Evolutionary conservation across 2,888 invertebrate species (phyloP).

Genomic region (Ectemnius cavifrons): DNA sequence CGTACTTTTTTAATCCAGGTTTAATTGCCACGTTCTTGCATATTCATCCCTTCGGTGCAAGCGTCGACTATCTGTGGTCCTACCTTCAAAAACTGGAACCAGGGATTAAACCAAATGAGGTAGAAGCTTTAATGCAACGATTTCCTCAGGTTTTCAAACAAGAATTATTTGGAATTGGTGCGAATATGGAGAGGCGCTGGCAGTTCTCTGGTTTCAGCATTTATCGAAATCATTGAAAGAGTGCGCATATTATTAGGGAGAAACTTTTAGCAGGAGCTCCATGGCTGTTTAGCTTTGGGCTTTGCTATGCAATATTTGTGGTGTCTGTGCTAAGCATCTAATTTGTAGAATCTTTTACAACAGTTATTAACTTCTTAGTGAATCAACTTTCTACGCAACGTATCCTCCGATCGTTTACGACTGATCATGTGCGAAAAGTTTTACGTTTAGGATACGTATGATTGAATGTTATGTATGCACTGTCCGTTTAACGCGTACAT

Average conservation of each 20-base stretch:
- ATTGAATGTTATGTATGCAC: background rate
- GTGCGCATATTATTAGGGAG: background rate
- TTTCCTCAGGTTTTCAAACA: slow-evolving; percentile 90
- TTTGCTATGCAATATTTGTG: background rate
- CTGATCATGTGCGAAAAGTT: background rate
- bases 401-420: background rate
- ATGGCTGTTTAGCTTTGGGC: slow-evolving; percentile 23
- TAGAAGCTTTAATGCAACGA: slow-evolving; percentile 87
- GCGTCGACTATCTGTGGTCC: slow-evolving; percentile 93
- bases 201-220: slow-evolving; percentile 86
- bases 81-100: slow-evolving; percentile 91
- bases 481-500: background rate
- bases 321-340: background rate
- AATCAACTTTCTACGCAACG: background rate
- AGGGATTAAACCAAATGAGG: slow-evolving; percentile 84
- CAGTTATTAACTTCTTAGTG: background rate
- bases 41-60: slow-evolving; percentile 96
- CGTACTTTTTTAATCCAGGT: slow-evolving; percentile 71
- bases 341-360: slow-evolving; percentile 4
- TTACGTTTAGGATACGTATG: slow-evolving; percentile 4
- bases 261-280: slow-evolving; percentile 5
- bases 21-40: slow-evolving; percentile 93
- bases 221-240: slow-evolving; percentile 68
- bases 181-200: slow-evolving; percentile 93
- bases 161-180: slow-evolving; percentile 89